Base-by-base conservation (phyloP, 2,888 invertebrate species). In the Macrophya annulata region DNA sequence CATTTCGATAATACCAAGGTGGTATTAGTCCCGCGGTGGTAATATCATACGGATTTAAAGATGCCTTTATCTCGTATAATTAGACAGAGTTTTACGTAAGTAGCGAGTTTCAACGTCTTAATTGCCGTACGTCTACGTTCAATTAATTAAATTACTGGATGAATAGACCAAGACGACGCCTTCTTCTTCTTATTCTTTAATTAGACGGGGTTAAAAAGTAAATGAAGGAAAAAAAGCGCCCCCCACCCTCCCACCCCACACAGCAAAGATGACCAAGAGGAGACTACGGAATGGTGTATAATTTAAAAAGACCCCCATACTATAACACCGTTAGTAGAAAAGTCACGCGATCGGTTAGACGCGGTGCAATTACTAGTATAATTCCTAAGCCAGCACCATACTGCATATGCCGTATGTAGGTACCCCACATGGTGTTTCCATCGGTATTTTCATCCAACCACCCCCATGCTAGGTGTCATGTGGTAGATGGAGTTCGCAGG, bases 391-490 rank as follows among this genome's bases (percentile, higher is more conserved):
- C n/a, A 21, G 21, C 10, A 25, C 1, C 1, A 17, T 0, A 37
- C 31, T 5, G 31, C 68, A 68, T 68, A 68, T 68, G 68, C 17
- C 37, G 68, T 37, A 15, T 62, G 3, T 68, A 15, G 43, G 9
- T 37, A 51, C 77, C 77, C 77, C 77, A 77, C 77, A 77, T 77
- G 77, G 48, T 31, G 55, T 51, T 74, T 55, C 77, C 51, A 83
- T 83, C 83, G 83, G 83, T 68, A 71, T 88, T 87, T 89, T 86
- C 87, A 87, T 89, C 88, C 87, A 87, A 89, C 88, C 87, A 83
- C 89, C 85, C 86, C 90, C 90, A 89, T 89, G 86, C 72, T 90
- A 88, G 89, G 91, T 91, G 92, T 92, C 93, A 93, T 93, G 92
- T 92, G 93, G 86, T 87, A 87, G 85, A 86, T 85, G 86, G 88